Evolutionary conservation across 2,113 vertebrate genomes (phyloP).

Genomic region (Piaya cayana): DNA sequence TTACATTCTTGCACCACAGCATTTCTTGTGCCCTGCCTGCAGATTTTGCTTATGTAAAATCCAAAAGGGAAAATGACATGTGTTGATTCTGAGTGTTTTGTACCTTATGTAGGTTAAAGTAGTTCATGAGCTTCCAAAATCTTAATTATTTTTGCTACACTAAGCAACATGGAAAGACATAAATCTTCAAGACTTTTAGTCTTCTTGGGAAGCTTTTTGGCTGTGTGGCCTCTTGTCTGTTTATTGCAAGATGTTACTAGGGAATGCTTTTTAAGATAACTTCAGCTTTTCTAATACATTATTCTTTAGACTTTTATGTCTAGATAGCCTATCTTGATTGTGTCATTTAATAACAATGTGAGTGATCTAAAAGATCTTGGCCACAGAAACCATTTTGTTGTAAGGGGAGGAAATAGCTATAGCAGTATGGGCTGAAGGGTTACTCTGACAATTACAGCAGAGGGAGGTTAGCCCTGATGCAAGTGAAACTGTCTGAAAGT

Average conservation of each 20-base stretch:
- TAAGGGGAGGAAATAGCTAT: neutral
- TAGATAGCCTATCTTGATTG: neutral
- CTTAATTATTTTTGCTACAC: neutral
- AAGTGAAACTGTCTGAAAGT: neutral
- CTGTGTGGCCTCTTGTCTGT: neutral
- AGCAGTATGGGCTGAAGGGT: accelerated
- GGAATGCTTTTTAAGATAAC: neutral
- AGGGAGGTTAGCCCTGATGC: neutral
- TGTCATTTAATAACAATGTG: neutral
- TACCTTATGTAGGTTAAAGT: neutral
- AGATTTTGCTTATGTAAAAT: neutral
- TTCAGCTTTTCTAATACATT: neutral
- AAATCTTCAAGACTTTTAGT: neutral
- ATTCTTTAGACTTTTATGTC: neutral
- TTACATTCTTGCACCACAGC: neutral
- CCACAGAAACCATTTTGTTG: neutral
- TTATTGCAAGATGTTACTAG: neutral
- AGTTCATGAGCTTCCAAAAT: neutral
- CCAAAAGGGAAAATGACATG: neutral
- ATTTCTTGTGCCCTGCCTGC: neutral
- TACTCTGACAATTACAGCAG: neutral
- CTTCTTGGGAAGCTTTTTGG: neutral
- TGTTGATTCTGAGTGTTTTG: neutral
- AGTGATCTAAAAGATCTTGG: neutral
- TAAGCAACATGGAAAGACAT: neutral